Base-by-base conservation (phyloP, 2,888 invertebrate genomes). In the Psylliodes chrysocephalus region DNA sequence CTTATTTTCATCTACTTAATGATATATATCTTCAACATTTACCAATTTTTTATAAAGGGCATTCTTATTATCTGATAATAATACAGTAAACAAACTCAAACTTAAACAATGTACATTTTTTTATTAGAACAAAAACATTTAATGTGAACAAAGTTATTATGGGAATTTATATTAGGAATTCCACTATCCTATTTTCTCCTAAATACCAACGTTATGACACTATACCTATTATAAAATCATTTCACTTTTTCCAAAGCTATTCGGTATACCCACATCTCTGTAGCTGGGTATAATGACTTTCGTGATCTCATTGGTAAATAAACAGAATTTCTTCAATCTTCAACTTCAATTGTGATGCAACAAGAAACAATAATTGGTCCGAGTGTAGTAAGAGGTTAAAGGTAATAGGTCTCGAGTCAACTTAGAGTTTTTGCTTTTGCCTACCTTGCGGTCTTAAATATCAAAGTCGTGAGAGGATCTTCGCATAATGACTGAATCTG, bases 371-470 rank as follows among this genome's bases (percentile, higher is more conserved):
- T 49, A 49, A 49, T 46, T 56, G 25, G 33, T 51, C 61, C 54
- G 57, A 54, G 42, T 60, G 42, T 64, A 59, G 54, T 35, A 47
- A 52, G 52, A 66, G 65, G 66, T 66, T 66, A 64, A 69, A 69
- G 68, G 68, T 69, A 69, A 69, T 51, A 66, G 66, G 66, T 64
- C 66, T 44, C 28, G 30, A 63, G 60, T 18, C 33, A 30, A 46
- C 35, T 35, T 35, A 7, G 10, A 33, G 6, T 4, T 6, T 22
- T 6, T n/a, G n/a, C n/a, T n/a, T 38, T 12, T 14, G 38, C 38
- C 38, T 52, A 19, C 60, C 44, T 52, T 22, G n/a, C 19, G 60
- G 42, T 60, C 60, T 52, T 60, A 52, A 60, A 60, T 60, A 60
- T 60, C 60, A 52, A 52, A 60, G 40, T 52, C 60, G 60, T 60